Evolutionary conservation across 1,140 invertebrate genomes (phyloP), one percentile per base, ranked within the genome.

Genomic region (Matsumurasca onukii): DNA sequence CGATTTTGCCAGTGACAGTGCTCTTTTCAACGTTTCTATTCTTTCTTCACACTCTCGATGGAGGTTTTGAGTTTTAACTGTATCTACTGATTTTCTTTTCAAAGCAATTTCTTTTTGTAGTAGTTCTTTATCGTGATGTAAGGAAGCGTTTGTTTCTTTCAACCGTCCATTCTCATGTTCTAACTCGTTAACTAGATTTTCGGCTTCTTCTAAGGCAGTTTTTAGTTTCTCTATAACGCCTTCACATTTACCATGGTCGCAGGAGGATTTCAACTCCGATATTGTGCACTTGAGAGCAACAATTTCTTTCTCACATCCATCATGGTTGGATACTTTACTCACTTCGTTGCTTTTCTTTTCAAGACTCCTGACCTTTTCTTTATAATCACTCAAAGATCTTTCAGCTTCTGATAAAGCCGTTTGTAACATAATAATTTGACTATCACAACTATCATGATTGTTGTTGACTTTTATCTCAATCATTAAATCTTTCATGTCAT

Each of bases 161-260:
- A 51, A 5, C 24, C 24, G n/a, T 3, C 3, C 3, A 12, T 20
- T 51, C 24, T 51, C 49, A 12, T 20, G 17, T 51, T 51, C 3
- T 51, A 51, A 51, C 5, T 51, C 49, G 3, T 5, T 9, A 5
- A 51, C 3, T 20, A 51, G n/a, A 20, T 51, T 51, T 51, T 51
- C 49, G n/a, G 49, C 3, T 51, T 51, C 49, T 3, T 17, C 24
- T 22, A 51, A 51, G 24, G 49, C n/a, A n/a, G 5, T 5, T 51
- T 51, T 51, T n/a, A 51, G 24, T 20, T 51, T 51, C n/a, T 51
- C 49, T 9, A 51, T 51, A 9, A 51, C 49, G n/a, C 24, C 24
- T 20, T 51, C 49, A 51, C 49, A 51, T 51, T 51, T 51, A 5
- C 49, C 49, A 51, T 51, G 49, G n/a, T 51, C 49, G 24, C 17